A percentile compares a stretch with the other conserved stretches of the same genome.
Conservation (phyloP, 2,113 vertebrate species). For the Carollia perspicillata region DNA sequence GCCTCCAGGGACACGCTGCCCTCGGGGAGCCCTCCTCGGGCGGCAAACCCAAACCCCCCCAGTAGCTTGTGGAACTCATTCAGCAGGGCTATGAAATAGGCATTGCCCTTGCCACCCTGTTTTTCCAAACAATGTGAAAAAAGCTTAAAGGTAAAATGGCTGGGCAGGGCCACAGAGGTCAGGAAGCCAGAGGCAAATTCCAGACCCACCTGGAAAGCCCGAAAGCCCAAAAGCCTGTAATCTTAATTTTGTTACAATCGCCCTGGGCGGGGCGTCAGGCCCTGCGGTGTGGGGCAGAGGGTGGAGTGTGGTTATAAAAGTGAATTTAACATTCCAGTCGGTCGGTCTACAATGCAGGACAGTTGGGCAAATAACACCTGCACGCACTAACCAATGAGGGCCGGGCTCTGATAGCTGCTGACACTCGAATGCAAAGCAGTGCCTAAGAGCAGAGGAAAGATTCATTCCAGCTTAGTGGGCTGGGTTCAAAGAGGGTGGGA, state of each 20-base stretch:
- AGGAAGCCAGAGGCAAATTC: neutral
- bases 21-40: neutral
- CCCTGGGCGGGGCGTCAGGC: neutral
- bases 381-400: neutral
- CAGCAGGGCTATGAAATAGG: neutral
- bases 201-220: too few species aligned
- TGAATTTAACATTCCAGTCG: neutral
- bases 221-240: neutral
- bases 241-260: neutral
- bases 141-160: neutral
- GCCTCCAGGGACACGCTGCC: neutral
- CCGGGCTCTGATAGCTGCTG: neutral
- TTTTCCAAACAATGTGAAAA: neutral
- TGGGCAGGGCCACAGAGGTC: neutral
- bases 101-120: neutral
- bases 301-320: neutral
- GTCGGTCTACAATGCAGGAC: neutral
- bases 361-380: neutral
- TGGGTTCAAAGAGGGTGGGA: neutral
- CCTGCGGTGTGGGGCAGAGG: neutral
- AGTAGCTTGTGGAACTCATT: neutral
- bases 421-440: neutral
- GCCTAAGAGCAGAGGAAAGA: neutral
- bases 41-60: neutral
- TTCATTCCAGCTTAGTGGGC: neutral